These are phyloP conservation scores for Plotosus lineatus DNA, from an alignment of 2,113 vertebrate species.

Conservation along the genomic window DNA sequence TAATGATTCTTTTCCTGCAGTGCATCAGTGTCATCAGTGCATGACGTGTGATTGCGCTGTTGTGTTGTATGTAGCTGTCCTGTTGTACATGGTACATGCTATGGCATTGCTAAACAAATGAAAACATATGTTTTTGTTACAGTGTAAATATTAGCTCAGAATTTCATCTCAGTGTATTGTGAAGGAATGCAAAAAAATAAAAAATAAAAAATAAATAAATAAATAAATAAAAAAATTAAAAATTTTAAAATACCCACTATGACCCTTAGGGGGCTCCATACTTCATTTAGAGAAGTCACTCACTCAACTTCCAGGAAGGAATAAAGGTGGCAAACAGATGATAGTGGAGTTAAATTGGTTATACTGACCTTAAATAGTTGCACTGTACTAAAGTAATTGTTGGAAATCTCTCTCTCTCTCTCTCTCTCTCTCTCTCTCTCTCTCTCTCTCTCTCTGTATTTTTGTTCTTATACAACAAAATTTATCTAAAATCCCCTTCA, in stretches of 20 bases:
- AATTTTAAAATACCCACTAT: too few relatives aligned
- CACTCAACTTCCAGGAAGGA: too few relatives aligned
- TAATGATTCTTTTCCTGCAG: background rate
- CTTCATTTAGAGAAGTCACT: too few relatives aligned
- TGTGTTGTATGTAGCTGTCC: background rate
- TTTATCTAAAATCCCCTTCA: background rate
- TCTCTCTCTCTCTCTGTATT: too few relatives aligned
- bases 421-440: too few relatives aligned
- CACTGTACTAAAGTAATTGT: background rate
- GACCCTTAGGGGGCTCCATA: too few relatives aligned
- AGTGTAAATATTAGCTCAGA: background rate
- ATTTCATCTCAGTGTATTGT: background rate
- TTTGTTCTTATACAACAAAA: background rate
- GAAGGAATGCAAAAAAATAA: too few relatives aligned
- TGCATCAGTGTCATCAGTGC: background rate
- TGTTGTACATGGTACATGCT: background rate
- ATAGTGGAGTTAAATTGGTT: background rate
- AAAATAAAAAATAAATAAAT: too few relatives aligned
- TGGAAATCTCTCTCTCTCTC: too few relatives aligned
- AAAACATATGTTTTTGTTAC: background rate
- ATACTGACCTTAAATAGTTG: background rate
- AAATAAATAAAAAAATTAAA: too few relatives aligned
- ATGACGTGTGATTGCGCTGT: too few relatives aligned
- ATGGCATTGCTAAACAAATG: background rate
- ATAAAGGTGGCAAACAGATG: background rate